Percentiles rank a stretch among this genome's conserved stretches.
Evolutionary conservation across 2,888 invertebrate species (phyloP).

Genomic region (Lymantria monacha): DNA sequence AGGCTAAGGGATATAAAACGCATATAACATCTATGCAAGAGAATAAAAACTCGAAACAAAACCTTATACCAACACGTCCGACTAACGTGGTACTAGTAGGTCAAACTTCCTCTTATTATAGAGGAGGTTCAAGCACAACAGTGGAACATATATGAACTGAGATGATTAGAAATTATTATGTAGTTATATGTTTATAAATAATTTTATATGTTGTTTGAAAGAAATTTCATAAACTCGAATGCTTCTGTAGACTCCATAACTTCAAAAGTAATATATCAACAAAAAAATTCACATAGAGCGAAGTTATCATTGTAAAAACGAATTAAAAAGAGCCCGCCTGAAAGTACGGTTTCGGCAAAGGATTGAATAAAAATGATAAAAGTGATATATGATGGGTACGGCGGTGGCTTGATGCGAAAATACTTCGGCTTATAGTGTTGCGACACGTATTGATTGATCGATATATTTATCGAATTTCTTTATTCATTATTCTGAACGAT

Average conservation of each 20-base stretch:
- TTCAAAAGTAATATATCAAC: constrained; percentile 35
- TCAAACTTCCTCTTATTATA: no score
- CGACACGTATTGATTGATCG: constrained; percentile 10
- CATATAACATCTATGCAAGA: no score
- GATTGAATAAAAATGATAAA: constrained; percentile 73
- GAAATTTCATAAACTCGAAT: constrained; percentile 1
- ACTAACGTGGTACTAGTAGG: no score
- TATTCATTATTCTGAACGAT: background rate
- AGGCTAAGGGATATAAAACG: no score
- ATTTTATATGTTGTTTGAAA: constrained; percentile 1
- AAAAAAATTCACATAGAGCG: constrained; percentile 34
- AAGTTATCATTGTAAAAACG: constrained; percentile 76
- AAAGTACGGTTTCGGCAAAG: constrained; percentile 75
- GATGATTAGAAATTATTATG: no score
- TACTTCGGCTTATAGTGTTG: constrained; percentile 31
- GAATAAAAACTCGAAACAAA: no score
- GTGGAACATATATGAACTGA: no score
- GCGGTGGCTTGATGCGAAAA: constrained; percentile 44
- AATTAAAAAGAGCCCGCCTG: constrained; percentile 65
- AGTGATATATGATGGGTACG: constrained; percentile 68
- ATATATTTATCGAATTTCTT: constrained; percentile 6
- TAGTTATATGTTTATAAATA: background rate
- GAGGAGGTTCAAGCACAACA: no score
- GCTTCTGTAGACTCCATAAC: constrained; percentile 25
- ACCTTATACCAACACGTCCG: no score